A percentile compares a stretch with the other conserved stretches of the same genome.
phyloP scores from a whole-genome alignment of 2,888 invertebrate species.

The Chloroclystis v-ata region DNA sequence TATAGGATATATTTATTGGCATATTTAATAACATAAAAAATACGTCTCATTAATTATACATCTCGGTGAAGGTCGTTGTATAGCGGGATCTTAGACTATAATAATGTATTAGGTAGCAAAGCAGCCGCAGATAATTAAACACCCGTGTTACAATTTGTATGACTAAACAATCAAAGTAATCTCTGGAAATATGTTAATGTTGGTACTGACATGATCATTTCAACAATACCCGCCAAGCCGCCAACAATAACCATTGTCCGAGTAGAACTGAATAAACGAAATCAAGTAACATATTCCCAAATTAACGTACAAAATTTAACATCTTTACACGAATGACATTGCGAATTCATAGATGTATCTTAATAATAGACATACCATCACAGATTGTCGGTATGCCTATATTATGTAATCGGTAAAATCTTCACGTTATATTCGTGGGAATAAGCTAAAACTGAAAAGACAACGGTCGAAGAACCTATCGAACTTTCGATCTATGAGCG shows the following conservation, averaged over 20 bases:
- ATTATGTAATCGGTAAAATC: conserved; percentile 16
- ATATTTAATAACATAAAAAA: too few species aligned
- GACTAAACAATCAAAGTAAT: not conserved
- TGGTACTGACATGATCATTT: not conserved
- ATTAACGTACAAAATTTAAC: too few species aligned
- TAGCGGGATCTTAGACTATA: too few species aligned
- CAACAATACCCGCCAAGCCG: too few species aligned
- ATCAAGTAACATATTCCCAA: too few species aligned
- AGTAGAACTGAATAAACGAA: too few species aligned
- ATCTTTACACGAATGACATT: not conserved
- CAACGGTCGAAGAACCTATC: conserved; percentile 31
- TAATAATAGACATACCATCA: conserved; percentile 4
- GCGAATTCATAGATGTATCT: conserved; percentile 1
- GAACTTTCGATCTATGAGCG: conserved; percentile 42
- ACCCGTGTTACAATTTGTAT: not conserved
- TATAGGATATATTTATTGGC: too few species aligned
- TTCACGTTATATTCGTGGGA: conserved; percentile 27
- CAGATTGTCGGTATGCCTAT: conserved; percentile 7
- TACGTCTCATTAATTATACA: too few species aligned
- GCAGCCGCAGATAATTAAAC: too few species aligned
- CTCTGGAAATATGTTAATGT: not conserved
- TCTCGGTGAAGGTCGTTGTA: too few species aligned
- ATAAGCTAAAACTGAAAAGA: conserved; percentile 33
- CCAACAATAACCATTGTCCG: too few species aligned
- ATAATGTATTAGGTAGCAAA: too few species aligned